Evolutionary conservation across 2,888 invertebrate species (phyloP), one percentile per base, ranked within the genome.

Genomic region (Phlogophora meticulosa): DNA sequence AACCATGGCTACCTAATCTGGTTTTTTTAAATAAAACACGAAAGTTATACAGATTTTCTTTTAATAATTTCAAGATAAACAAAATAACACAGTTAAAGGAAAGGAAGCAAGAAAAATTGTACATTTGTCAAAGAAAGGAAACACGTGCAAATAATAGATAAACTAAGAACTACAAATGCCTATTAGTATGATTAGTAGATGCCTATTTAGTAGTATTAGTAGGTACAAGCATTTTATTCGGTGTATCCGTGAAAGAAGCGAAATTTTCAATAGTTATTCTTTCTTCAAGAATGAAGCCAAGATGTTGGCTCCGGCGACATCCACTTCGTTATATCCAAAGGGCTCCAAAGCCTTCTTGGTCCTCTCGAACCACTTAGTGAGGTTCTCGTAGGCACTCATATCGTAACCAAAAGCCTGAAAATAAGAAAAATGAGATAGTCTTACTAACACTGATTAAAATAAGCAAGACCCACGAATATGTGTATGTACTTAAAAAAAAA

Each of bases 281-380:
- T 96, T 96, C 81, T 96, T 96, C 67, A 96, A 87, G 81, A 96
- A 91, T 24, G 94, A 93, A 4, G 96, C 96, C 55, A 97, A 82
- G 1, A 96, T 92, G 38, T 96, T 89, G 17, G 96, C 97, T 10
- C 97, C 97, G 13, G 91, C 92, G 76, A 94, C 95, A 79, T 97
- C 97, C 34, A 97, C 95, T 76, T 97, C 97, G 55, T 97, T 96
- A 85, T 97, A 98, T 0, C 97, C 98, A 76, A 96, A 97, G 2
- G 96, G 96, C 49, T 96, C 96, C 86, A 98, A 90, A 20, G 95
- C 96, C 20, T 96, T 96, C 90, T 97, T 97, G 77, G 96, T 96
- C 72, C 96, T 95, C 57, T 96, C 96, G 75, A 96, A 96, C 98
- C 98, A 98, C 20, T 96, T 95, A 4, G 90, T 87, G 4, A 97